A percentile compares a stretch with the other conserved stretches of the same genome.
Conservation (phyloP, 2,888 invertebrate species). For the Lycaena phlaeas region DNA sequence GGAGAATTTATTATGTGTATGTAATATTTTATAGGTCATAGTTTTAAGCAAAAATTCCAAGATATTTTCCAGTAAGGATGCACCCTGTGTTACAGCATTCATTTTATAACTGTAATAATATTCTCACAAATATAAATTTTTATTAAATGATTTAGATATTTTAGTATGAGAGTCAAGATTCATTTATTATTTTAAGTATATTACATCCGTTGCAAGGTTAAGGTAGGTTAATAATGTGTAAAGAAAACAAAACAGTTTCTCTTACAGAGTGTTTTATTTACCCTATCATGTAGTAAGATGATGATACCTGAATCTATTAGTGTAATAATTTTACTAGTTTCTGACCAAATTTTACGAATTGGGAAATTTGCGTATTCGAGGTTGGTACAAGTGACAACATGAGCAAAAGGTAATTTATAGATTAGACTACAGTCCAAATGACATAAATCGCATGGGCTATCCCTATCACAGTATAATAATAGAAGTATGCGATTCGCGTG, state of each 20-base stretch:
- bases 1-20: conserved; percentile 32
- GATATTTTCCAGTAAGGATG: conserved; percentile 37
- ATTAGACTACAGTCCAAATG: no score
- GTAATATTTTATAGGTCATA: conserved; percentile 32
- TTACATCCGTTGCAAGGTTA: conserved; percentile 50
- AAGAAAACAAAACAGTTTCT: conserved; percentile 64
- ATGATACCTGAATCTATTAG: no score
- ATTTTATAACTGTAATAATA: conserved; percentile 48
- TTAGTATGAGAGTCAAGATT: conserved; percentile 60
- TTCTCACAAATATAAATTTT: conserved; percentile 54
- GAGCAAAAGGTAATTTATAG: no score
- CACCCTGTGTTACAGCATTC: conserved; percentile 43
- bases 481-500: no score
- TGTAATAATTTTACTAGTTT: no score
- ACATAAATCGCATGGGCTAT: no score
- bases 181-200: conserved; percentile 66
- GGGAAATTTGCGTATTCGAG: no score
- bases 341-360: no score
- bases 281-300: not conserved
- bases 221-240: conserved; percentile 60
- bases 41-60: conserved; percentile 37
- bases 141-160: conserved; percentile 43
- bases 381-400: no score
- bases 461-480: no score
- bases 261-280: conserved; percentile 25